These are phyloP conservation scores for Phaenicophaeus curvirostris DNA, from an alignment of 2,797 vertebrate species.

Conservation along the genomic window DNA sequence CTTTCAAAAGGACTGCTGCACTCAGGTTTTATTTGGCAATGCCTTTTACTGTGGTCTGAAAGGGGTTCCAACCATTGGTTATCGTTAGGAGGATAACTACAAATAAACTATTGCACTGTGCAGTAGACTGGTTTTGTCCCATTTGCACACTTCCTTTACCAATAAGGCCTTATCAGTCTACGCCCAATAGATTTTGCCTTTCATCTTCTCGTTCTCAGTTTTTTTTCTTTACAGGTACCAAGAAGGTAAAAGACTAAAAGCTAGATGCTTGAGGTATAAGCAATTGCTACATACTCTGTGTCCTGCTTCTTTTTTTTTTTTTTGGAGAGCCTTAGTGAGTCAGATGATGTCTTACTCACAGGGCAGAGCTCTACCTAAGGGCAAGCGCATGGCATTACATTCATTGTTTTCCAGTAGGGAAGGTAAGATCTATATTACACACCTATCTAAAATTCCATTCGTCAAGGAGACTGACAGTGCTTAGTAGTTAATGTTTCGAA, in stretches of 20 bases:
- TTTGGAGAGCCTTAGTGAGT: not conserved
- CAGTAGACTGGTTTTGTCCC: not conserved
- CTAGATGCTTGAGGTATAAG: not conserved
- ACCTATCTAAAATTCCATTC: not conserved
- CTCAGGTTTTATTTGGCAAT: not conserved
- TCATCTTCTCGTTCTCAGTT: not conserved
- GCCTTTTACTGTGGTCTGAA: not conserved
- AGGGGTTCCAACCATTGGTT: not conserved
- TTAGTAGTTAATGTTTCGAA: not conserved
- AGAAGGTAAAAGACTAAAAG: not conserved
- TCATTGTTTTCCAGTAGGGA: not conserved
- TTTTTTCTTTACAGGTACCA: not conserved
- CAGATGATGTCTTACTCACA: not conserved
- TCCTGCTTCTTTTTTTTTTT: not conserved
- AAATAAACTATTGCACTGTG: not conserved
- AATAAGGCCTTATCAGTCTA: not conserved
- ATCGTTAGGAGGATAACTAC: not conserved
- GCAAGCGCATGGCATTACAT: not conserved
- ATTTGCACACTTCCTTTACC: not conserved
- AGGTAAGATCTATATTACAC: not conserved
- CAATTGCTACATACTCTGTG: not conserved
- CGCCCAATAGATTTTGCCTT: not conserved
- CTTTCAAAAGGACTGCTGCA: not conserved
- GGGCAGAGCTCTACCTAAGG: not conserved
- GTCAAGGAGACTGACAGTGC: not conserved